phyloP scores from a whole-genome alignment of 2,113 vertebrate species.

The Azemiops feae region DNA sequence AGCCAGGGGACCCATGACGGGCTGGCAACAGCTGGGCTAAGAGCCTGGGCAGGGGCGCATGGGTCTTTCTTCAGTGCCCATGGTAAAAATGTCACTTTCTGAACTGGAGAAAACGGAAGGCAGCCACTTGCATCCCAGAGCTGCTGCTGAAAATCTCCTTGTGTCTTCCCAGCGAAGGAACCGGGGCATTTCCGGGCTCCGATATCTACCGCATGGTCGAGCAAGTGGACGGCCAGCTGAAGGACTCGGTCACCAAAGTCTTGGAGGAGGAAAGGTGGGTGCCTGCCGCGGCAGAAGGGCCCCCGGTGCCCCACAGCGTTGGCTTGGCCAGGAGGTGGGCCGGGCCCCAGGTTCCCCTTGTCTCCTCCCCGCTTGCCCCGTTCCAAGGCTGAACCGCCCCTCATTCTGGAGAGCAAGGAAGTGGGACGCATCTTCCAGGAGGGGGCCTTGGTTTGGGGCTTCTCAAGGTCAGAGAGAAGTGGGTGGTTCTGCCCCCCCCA shows the following conservation, averaged over 20 bases:
- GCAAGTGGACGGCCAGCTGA: slow-evolving; percentile 65
- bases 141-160: neutral
- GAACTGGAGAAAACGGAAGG: neutral
- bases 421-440: neutral
- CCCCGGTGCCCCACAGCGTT: neutral
- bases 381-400: neutral
- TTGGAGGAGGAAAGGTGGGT: slow-evolving; percentile 65
- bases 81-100: neutral
- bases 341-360: neutral
- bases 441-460: neutral
- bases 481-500: neutral
- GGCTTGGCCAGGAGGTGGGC: neutral
- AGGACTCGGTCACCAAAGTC: slow-evolving; percentile 50
- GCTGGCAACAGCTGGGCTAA: neutral
- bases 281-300: rapidly evolving
- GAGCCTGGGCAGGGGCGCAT: neutral
- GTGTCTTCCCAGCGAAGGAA: slow-evolving; percentile 62
- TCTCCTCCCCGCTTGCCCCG: neutral
- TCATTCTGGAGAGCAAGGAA: neutral
- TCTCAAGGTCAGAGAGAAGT: neutral
- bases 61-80: neutral
- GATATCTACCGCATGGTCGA: slow-evolving; percentile 74
- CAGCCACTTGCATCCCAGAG: neutral
- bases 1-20: neutral
- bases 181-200: slow-evolving; percentile 59